A percentile compares a stretch with the other conserved stretches of the same genome.
Conservation (phyloP, 2,888 invertebrate genomes). For the Caenorhabditis sp. region DNA sequence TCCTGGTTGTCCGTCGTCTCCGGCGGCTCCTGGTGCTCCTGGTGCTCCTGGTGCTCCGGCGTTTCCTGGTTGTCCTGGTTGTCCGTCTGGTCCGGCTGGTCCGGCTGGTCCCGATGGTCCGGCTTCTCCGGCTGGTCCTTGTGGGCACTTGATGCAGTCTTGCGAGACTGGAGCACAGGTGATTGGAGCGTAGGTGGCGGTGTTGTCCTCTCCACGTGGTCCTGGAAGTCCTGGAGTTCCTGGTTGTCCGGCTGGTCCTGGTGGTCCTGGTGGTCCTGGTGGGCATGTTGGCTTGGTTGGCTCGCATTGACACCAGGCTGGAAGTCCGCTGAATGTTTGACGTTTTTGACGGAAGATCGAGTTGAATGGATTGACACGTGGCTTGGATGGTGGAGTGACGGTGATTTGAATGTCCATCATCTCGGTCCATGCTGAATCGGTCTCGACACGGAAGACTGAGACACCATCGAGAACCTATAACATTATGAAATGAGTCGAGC, state of each 20-base stretch:
- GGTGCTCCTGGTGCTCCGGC: slow-evolving; percentile 56
- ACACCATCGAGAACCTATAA: slow-evolving; percentile 54
- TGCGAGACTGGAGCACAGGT: slow-evolving; percentile 55
- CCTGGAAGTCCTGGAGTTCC: slow-evolving; percentile 53
- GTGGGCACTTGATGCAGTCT: slow-evolving; percentile 64
- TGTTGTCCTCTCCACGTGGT: slow-evolving; percentile 58
- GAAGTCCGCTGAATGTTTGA: too few species aligned
- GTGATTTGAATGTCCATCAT: too few species aligned
- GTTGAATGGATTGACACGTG: slow-evolving; percentile 58
- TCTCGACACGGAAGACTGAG: slow-evolving; percentile 65
- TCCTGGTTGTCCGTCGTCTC: slow-evolving; percentile 54
- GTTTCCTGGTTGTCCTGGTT: slow-evolving; percentile 48
- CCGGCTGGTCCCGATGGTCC: slow-evolving; percentile 60
- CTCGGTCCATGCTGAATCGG: slow-evolving; percentile 66
- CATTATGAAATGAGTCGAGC: background rate
- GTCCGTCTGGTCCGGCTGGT: slow-evolving; percentile 60
- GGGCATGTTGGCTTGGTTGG: slow-evolving; percentile 62
- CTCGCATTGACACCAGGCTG: slow-evolving; percentile 68
- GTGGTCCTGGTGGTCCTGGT: slow-evolving; percentile 59
- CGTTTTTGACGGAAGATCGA: slow-evolving; percentile 65
- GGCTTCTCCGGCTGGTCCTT: slow-evolving; percentile 61
- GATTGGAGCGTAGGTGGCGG: slow-evolving; percentile 55
- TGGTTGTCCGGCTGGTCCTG: slow-evolving; percentile 56
- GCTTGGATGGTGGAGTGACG: slow-evolving; percentile 67
- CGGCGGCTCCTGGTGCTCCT: slow-evolving; percentile 53